Base-by-base conservation (phyloP, 64 coral and sea anemone species). In the Montipora sp. region DNA sequence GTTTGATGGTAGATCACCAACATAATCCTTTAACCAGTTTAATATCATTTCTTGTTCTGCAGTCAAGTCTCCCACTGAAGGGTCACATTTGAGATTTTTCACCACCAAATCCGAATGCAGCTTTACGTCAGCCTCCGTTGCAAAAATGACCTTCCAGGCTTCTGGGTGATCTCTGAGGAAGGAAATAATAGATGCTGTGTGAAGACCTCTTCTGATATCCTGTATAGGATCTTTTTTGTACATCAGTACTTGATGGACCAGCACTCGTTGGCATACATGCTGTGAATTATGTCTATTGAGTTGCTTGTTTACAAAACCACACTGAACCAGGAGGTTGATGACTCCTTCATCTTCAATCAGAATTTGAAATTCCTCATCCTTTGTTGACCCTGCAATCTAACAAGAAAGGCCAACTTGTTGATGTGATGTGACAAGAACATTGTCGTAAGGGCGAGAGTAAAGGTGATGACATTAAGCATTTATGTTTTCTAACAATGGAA, bases 281-380 rank as follows among this genome's bases (percentile, higher is more conserved):
- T 36, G 36, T 36, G 36, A 36, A 36, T 36, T 36, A 36, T 36
- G 70, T 73, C 19, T 73, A 19, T 73, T 73, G 5, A 73, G 23
- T 21, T 24, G 70, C 70, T 73, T 73, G 70, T 73, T 73, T 19
- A 73, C 70, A 73, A 73, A 73, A 73, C 70, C 70, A 73, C 70
- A 73, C 19, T 73, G 70, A 73, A 73, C 7, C 70, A 73, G 23
- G 4, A 73, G 70, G 70, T 73, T 73, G 23, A 21, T 23, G 6
- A 73, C 70, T 36, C 70, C 70, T 73, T 73, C 70, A 73, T 73
- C 70, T 73, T 7, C 70, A 73, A 27, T 73, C 70, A 73, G n/a
- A 19, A 19, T 73, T 36, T 5, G 19, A 73, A 73, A 44, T 8
- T 73, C 70, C 70, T 73, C 70, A 73, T 73, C 70, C 19, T 73